Evolutionary conservation across 2,888 invertebrate genomes (phyloP), one percentile per base, ranked within the genome.

Genomic region (Chloromyia formosa): DNA sequence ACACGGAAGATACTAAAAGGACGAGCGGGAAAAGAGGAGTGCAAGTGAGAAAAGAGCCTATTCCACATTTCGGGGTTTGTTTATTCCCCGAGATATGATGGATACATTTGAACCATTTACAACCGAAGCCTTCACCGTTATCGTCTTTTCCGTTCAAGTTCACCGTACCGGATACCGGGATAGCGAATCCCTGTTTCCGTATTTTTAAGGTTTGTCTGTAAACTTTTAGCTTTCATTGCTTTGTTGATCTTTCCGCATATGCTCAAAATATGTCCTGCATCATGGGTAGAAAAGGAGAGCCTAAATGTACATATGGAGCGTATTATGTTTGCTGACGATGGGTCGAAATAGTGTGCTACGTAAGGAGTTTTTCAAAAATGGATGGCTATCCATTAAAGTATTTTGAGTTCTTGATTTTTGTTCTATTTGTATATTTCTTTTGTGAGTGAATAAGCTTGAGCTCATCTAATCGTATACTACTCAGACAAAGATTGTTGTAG

Each of bases 21-120:
- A 62, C n/a, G 61, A 35, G 12, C 5, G 42, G 20, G 22, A 68
- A 68, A 22, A 49, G 9, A 18, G 61, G 16, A 45, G n/a, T n/a
- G n/a, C n/a, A n/a, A n/a, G n/a, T n/a, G n/a, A n/a, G n/a, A n/a
- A n/a, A n/a, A 20, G 23, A n/a, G 22, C 68, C 53, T 54, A 54
- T 23, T 54, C 68, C 54, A 69, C 27, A 53, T 54, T 69, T 69
- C 68, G 42, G 23, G 18, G 54, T 69, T 69, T 69, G 68, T 69
- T 53, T 69, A 69, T 23, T n/a, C 66, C 66, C 49, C 14, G 16
- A 66, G 53, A n/a, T 60, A 53, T 53, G 53, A 53, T 54, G 27
- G 53, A 54, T 27, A 69, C n/a, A 49, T 49, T 49, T 35, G 27
- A 35, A 35, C 2, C 27, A 35, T 35, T 35, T n/a, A n/a, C n/a